Conservation (phyloP, 2,797 vertebrate genomes). For the Propithecus deckenii region DNA sequence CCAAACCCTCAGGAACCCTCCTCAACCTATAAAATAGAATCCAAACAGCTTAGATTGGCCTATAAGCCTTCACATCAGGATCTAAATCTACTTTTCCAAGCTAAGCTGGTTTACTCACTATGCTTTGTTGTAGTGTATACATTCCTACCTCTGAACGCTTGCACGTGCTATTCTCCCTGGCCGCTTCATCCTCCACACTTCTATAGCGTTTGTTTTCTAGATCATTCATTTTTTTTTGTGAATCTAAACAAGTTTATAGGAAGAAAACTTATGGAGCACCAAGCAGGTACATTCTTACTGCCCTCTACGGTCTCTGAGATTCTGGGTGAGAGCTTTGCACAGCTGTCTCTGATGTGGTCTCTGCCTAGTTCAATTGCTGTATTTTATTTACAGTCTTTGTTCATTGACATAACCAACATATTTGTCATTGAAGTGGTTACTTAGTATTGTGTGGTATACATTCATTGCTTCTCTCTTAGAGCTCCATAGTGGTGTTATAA, state of each 20-base stretch:
- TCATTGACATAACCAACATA: background rate
- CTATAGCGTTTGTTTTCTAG: background rate
- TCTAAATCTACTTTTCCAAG: background rate
- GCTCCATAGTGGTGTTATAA: slow-evolving; percentile 40
- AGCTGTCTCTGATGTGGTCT: background rate
- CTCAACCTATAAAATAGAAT: background rate
- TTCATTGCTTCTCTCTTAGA: slow-evolving; percentile 45
- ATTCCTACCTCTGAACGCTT: background rate
- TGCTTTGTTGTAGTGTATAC: background rate
- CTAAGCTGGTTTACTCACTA: background rate
- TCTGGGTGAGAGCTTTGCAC: background rate
- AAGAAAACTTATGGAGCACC: background rate
- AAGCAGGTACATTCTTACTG: background rate
- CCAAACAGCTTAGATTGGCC: background rate
- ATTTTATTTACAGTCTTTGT: slow-evolving; percentile 36
- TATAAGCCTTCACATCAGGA: background rate
- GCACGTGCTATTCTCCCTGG: background rate
- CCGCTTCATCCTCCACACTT: background rate
- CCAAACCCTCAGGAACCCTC: background rate
- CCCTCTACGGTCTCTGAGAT: background rate
- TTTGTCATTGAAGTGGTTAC: slow-evolving; percentile 59
- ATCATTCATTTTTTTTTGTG: background rate
- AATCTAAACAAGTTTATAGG: background rate
- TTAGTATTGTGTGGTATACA: background rate
- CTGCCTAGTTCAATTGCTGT: slow-evolving; percentile 32